Conservation (phyloP, 2,113 vertebrate species). For the Eupsittula cactorum region DNA sequence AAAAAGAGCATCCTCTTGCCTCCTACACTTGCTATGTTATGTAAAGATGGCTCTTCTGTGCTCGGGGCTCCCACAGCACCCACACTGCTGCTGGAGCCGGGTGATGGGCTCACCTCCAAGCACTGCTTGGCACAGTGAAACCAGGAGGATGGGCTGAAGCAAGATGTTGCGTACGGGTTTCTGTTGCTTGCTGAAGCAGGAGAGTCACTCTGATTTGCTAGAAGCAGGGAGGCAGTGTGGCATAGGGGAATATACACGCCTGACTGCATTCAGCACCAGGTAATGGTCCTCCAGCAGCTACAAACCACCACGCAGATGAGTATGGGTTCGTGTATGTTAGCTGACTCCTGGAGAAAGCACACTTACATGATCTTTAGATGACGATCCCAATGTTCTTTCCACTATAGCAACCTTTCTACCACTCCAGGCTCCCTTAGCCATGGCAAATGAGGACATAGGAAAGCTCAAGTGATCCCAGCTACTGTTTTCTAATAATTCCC, state of each 20-base stretch:
- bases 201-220: neutral
- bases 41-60: slow-evolving; percentile 7
- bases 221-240: neutral
- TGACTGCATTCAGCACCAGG: fast-evolving
- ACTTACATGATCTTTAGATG: neutral
- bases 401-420: neutral
- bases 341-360: neutral
- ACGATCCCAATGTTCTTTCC: neutral
- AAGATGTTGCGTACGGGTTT: neutral
- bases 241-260: neutral
- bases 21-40: neutral
- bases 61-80: neutral
- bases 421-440: neutral
- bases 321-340: neutral
- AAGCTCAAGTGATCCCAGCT: neutral
- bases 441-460: neutral
- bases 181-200: neutral
- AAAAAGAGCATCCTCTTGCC: neutral
- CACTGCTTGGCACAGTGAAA: neutral
- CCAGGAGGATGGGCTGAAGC: neutral
- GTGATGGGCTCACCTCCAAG: neutral
- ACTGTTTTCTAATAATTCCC: slow-evolving; percentile 33
- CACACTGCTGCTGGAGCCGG: neutral
- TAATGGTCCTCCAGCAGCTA: neutral
- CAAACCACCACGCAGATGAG: neutral